A percentile compares a stretch with the other conserved stretches of the same genome.
Conservation (phyloP, 2,797 vertebrate species). For the Typhlichthys subterraneus region DNA sequence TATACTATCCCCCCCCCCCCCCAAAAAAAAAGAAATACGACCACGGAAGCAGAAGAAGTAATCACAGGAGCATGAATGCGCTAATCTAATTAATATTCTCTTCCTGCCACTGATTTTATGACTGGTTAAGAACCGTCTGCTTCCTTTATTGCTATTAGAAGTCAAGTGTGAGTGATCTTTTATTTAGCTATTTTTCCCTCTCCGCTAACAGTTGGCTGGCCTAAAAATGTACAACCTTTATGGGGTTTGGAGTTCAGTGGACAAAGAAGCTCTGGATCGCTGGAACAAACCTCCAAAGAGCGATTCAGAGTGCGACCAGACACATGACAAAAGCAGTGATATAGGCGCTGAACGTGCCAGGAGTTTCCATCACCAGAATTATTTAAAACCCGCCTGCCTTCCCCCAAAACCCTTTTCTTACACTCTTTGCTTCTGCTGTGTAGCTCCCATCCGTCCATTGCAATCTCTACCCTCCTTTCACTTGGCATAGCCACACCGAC, state of each 20-base stretch:
- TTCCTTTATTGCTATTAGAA: constrained; percentile 79
- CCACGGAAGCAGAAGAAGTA: constrained; percentile 74
- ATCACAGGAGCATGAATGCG: constrained; percentile 77
- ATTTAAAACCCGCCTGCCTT: constrained; percentile 37
- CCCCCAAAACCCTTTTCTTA: constrained; percentile 33
- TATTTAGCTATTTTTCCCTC: constrained; percentile 59
- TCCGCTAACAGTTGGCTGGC: constrained; percentile 59
- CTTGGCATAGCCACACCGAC: constrained; percentile 70
- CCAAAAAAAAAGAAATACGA: constrained; percentile 47
- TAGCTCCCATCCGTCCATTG: constrained; percentile 48
- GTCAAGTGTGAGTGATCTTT: constrained; percentile 72
- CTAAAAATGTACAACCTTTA: constrained; percentile 62
- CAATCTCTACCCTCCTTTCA: constrained; percentile 54
- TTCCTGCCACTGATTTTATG: constrained; percentile 78
- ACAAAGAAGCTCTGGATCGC: constrained; percentile 30
- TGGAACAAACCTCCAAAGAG: constrained; percentile 37
- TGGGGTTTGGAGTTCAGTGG: constrained; percentile 45
- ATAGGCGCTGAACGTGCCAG: constrained; percentile 32
- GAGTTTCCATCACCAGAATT: constrained; percentile 43
- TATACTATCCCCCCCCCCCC: constrained; percentile 42
- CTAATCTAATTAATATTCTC: constrained; percentile 80
- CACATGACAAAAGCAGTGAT: constrained; percentile 33
- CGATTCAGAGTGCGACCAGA: constrained; percentile 31
- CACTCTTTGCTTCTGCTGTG: constrained; percentile 36
- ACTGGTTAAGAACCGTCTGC: constrained; percentile 81